Base-by-base conservation (phyloP, 1,140 invertebrate genomes). In the Pseudomyrmex gracilis region DNA sequence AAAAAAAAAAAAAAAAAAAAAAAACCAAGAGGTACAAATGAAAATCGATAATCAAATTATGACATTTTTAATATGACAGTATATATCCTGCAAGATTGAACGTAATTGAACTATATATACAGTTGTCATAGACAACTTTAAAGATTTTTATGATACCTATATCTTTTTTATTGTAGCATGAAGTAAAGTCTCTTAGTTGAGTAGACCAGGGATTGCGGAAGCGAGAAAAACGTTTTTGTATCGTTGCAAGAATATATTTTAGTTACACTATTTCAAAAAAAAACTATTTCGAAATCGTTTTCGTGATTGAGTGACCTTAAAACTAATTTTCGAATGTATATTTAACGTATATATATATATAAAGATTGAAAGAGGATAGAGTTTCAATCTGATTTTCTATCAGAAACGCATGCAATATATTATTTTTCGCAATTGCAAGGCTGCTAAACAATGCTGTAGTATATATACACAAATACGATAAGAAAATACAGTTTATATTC, bases 31-130 rank as follows among this genome's bases (percentile, higher is more conserved):
- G 34, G 34, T 34, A 63, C 5, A 13, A 78, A n/a, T 45, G 7
- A 5, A 12, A 10, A 12, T 5, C 45, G 43, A 58, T 57, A 45
- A 34, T 13, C 34, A 61, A 20, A 24, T 53, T 73, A 51, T 51
- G 3, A 51, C 12, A 3, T 10, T 53, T 63, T 49, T 70, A 53
- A 53, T 45, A 45, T 74, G 57, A 82, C 57, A 63, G 57, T 63
- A 82, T 34, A 34, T 5, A 34, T 82, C 47, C 68, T 82, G 49
- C 20, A 74, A 82, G 57, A 74, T 63, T 82, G 58, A 53, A n/a
- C n/a, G 9, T 61, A 12, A 53, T 64, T 76, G 12, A 20, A 68
- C n/a, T 80, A 68, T 78, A 58, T 80, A 68, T 78, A 58, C 15
- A 78, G 17, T 34, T 2, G 47, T 22, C 58, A 45, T 80, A 80